Base-by-base conservation (phyloP, 2,888 invertebrate species). In the Teleiodes luculella region DNA sequence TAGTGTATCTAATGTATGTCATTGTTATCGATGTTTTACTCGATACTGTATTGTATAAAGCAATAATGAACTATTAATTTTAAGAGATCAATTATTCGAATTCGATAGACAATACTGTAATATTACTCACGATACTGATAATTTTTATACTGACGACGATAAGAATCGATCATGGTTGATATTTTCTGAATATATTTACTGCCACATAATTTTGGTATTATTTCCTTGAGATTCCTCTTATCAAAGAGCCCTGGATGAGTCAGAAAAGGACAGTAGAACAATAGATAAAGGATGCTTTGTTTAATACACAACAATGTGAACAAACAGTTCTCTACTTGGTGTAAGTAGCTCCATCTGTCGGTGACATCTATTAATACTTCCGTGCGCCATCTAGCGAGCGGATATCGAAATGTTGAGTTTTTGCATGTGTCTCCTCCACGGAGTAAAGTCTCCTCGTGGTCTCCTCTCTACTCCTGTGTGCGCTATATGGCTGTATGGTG, bases 111-210 rank as follows among this genome's bases (percentile, higher is more conserved):
- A 82, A 84, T 81, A 86, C 73, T 80, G 77, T 84, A 83, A 78
- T 66, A 70, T 71, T 71, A 75, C 67, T 70, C 66, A 66, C 74
- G 74, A 82, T 78, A 80, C 70, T 70, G 74, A 72, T 70, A 72
- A 77, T 82, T 84, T 84, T 83, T 86, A 82, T 80, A 83, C 73
- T 78, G 82, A 83, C 80, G 68, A 80, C 80, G 76, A 76, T 37
- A 37, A 39, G 41, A 81, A 80, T 82, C 80, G 76, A 81, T 75
- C 74, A 81, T 74, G 79, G 82, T 86, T 86, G 76, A 86, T 89
- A 87, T 87, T 89, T 87, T 87, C 86, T 86, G 84, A 88, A 86
- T 89, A 89, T 88, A 87, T 89, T 86, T 88, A 88, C 87, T 89
- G 81, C 86, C 82, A 87, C 80, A 78, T 75, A 64, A 64, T 61